Evolutionary conservation across 2,888 invertebrate species (phyloP).

Genomic region (Trachelus troglodyta): DNA sequence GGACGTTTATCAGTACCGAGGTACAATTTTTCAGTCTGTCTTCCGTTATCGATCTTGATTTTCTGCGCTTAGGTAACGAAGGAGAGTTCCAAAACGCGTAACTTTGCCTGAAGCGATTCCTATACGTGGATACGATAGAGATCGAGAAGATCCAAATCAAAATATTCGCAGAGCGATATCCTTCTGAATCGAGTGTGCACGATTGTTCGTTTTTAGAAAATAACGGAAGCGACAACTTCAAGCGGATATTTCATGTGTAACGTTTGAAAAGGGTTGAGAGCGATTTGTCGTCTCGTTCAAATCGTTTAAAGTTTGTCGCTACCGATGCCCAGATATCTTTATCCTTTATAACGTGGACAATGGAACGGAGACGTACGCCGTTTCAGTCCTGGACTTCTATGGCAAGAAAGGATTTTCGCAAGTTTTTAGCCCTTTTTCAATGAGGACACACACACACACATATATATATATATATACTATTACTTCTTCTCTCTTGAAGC

Average conservation of each 20-base stretch:
- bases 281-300: not conserved
- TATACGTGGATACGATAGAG: not conserved
- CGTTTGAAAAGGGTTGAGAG: not conserved
- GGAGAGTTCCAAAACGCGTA: not conserved
- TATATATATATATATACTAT: not conserved
- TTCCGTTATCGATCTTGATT: not conserved
- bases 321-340: slow-evolving; percentile 32
- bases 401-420: slow-evolving; percentile 45
- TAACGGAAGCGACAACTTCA: not conserved
- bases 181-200: not conserved
- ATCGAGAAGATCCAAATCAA: not conserved
- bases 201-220: not conserved
- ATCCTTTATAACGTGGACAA: slow-evolving; percentile 8
- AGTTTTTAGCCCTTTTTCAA: slow-evolving; percentile 26
- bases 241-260: not conserved
- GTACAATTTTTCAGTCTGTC: not conserved
- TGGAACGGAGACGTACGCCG: slow-evolving; percentile 17
- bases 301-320: slow-evolving; percentile 30
- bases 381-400: slow-evolving; percentile 22
- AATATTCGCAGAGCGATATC: not conserved
- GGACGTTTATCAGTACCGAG: not conserved
- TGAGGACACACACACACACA: not conserved
- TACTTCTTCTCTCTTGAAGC: slow-evolving; percentile 14
- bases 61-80: not conserved
- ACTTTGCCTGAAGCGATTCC: not conserved